Base-by-base conservation (phyloP, 2,113 vertebrate genomes). In the Hippocampus abdominalis region DNA sequence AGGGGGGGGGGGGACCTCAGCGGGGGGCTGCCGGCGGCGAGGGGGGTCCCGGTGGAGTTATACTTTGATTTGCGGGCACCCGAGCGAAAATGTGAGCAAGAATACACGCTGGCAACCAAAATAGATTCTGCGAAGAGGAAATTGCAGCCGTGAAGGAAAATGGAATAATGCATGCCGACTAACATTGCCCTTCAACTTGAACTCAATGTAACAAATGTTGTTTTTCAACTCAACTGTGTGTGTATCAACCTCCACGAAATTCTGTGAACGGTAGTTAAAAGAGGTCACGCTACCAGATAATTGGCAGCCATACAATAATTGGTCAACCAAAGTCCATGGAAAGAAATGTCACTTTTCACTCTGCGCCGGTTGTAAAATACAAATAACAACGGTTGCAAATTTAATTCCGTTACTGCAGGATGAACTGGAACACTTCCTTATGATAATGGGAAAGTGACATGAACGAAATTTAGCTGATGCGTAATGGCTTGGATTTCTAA, bases 401-500 rank as follows among this genome's bases (percentile, higher is more conserved):
- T 78, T 73, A 18, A 75, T 86, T 77, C 44, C 39, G 23, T 25
- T 53, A 10, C 8, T 20, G 68, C 64, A 40, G 70, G 69, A 71
- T 76, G 53, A 39, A 76, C 68, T 77, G 42, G 29, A 57, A 46
- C 57, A 49, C 20, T 72, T 78, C 69, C 69, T 77, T 57, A 39
- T 54, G 39, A 32, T 77, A 68, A 74, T 46, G 40, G 15, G 4
- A 64, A 75, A 81, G 3, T 63, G 49, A 78, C 71, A 62, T 77
- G 68, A 81, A 69, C 76, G 62, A 62, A 36, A 70, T 66, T 42
- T 12, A 3, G 51, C 36, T 3, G 1, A 54, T 12, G 65, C 10
- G 63, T 78, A 81, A 87, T 61, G 70, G 79, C 15, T 61, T 36
- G 23, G 59, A 74, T 61, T 70, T 78, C 62, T 76, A 79, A 80